phyloP scores from a whole-genome alignment of 2,888 invertebrate species.

The Carterocephalus palaemon region DNA sequence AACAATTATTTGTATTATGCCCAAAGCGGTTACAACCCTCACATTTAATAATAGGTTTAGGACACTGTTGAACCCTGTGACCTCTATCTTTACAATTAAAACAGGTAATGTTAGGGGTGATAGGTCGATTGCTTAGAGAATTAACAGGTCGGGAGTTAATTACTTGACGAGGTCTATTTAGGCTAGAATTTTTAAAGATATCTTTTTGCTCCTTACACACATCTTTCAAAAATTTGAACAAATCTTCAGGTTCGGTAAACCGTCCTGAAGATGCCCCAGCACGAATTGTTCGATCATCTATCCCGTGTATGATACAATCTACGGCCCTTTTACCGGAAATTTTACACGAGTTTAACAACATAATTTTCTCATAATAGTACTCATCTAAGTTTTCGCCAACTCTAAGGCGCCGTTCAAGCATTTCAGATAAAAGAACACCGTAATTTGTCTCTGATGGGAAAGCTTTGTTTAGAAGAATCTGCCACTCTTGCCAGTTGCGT shows the following conservation, averaged over 20 bases:
- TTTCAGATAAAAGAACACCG: conserved; percentile 15
- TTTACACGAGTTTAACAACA: conserved; percentile 26
- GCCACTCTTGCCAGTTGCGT: too few relatives aligned
- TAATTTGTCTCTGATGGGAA: conserved; percentile 23
- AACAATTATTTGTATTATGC: conserved; percentile 4
- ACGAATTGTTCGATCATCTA: conserved; percentile 21
- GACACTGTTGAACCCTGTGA: conserved; percentile 25
- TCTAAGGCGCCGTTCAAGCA: conserved; percentile 21
- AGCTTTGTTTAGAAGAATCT: too few relatives aligned
- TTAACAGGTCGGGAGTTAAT: too few relatives aligned
- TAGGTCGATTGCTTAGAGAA: too few relatives aligned
- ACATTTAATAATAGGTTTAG: conserved; percentile 27
- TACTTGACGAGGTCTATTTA: too few relatives aligned
- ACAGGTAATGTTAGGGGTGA: conserved; percentile 13
- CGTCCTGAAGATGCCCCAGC: conserved; percentile 22
- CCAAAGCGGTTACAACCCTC: conserved; percentile 13
- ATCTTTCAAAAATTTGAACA: conserved; percentile 27
- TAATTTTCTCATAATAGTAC: conserved; percentile 25
- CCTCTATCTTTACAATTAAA: conserved; percentile 27
- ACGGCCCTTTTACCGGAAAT: conserved; percentile 23
- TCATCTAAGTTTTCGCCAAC: conserved; percentile 23
- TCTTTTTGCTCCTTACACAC: too few relatives aligned
- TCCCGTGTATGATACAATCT: conserved; percentile 24
- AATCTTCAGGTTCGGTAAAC: conserved; percentile 22
- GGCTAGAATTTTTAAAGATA: too few relatives aligned